Evolutionary conservation across 2,797 vertebrate genomes (phyloP), one percentile per base, ranked within the genome.

Genomic region (Hydrolagus colliei): DNA sequence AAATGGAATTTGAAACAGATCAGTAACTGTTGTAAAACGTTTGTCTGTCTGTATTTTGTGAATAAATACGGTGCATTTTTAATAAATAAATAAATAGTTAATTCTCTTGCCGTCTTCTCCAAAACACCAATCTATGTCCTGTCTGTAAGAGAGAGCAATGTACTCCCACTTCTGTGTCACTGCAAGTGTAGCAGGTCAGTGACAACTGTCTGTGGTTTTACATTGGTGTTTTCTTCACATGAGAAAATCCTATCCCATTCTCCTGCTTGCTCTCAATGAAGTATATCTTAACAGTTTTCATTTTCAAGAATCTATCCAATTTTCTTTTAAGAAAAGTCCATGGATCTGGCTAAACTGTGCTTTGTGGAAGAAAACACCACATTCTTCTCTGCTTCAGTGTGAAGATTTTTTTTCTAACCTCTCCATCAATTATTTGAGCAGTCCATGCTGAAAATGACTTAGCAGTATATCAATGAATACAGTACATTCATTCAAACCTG

Each of bases 401-500:
- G 41, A 52, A 52, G 41, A 52, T 52, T 52, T 52, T 52, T 52
- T 52, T 52, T 52, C 41, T 52, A 52, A 52, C 6, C 41, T 52
- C 41, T 52, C 41, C 2, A 52, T 52, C 6, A 3, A 52, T 52
- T 52, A 52, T 52, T 52, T 52, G 41, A 3, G 3, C 41, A 52
- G 41, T 52, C 6, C 41, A 52, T 52, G 16, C 61, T 27, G 12
- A 27, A 27, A 65, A 14, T 18, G 12, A 20, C 78, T 32, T 67
- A 67, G 18, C 8, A 13, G 9, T 77, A 61, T 3, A 77, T 61
- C 75, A 77, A 52, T 14, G 73, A 75, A 75, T 1, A 67, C 11
- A 14, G 74, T 32, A 10, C 20, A 20, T 8, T 86, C 63, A 32
- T 75, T 87, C 89, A 86, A 94, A 97, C 96, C 96, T 94, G 97